Evolutionary conservation across 1,140 invertebrate species (phyloP).

Genomic region (Babylonia areolata): DNA sequence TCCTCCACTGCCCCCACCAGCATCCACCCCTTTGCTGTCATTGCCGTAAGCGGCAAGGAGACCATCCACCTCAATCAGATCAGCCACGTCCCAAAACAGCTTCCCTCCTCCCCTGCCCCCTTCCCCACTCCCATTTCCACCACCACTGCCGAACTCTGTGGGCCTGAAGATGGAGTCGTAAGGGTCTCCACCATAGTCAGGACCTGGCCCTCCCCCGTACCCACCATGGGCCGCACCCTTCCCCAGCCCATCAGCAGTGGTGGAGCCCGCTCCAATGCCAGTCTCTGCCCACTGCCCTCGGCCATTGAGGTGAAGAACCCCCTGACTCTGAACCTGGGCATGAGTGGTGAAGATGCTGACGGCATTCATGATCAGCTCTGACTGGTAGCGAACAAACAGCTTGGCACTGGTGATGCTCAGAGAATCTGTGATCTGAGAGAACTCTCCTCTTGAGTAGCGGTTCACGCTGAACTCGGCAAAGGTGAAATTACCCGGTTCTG

Average conservation of each 20-base stretch:
- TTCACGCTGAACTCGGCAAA: constrained; percentile 56
- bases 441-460: constrained; percentile 57
- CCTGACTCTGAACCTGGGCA: constrained; percentile 62
- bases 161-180: constrained; percentile 63
- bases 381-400: constrained; percentile 63
- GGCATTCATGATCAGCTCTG: constrained; percentile 61
- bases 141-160: constrained; percentile 58
- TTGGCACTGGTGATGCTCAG: constrained; percentile 55
- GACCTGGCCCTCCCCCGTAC: constrained; percentile 61
- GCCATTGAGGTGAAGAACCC: constrained; percentile 60
- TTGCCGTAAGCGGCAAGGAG: constrained; percentile 55
- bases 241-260: constrained; percentile 51
- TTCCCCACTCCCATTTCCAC: constrained; percentile 58
- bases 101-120: constrained; percentile 64
- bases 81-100: constrained; percentile 60
- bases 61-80: constrained; percentile 61
- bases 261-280: constrained; percentile 55
- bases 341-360: constrained; percentile 57
- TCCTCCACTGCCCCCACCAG: constrained; percentile 65
- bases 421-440: constrained; percentile 53
- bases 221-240: constrained; percentile 65
- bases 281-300: constrained; percentile 49
- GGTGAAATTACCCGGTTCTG: constrained; percentile 60
- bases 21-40: constrained; percentile 50
- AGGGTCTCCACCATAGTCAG: constrained; percentile 61